phyloP scores from a whole-genome alignment of 1,140 invertebrate species.

The Acromyrmex charruanus region DNA sequence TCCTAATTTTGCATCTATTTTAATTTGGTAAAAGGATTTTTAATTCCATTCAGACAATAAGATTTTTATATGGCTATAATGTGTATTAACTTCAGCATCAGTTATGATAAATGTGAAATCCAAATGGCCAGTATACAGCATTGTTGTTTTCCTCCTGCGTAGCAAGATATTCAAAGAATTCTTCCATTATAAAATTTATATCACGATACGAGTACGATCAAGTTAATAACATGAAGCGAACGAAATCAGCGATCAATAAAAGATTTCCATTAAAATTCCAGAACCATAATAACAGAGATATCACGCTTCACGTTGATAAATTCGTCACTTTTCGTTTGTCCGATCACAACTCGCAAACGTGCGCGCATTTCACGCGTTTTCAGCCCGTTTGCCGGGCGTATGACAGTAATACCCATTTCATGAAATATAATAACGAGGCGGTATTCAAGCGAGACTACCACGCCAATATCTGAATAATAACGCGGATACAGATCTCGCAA shows the following conservation, averaged over 20 bases:
- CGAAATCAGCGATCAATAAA: conserved; percentile 3
- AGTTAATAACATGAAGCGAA: background rate
- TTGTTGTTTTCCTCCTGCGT: no score
- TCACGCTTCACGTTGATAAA: conserved; percentile 32
- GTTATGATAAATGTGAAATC: background rate
- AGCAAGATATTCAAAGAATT: conserved; percentile 19
- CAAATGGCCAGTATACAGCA: no score
- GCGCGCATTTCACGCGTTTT: conserved; percentile 17
- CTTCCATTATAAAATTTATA: conserved; percentile 4
- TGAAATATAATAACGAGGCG: conserved; percentile 63
- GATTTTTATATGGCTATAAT: no score
- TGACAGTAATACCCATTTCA: conserved; percentile 46
- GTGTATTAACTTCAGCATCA: no score
- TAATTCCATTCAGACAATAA: no score
- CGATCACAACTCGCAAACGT: background rate
- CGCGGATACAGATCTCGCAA: conserved; percentile 39
- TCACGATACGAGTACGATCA: background rate
- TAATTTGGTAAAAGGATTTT: no score
- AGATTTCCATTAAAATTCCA: conserved; percentile 37
- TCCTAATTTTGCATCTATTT: no score
- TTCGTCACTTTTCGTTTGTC: conserved; percentile 34
- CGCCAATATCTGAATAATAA: conserved; percentile 42
- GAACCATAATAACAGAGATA: background rate
- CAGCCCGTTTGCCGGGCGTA: background rate
- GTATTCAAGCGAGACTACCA: conserved; percentile 37